phyloP scores from a whole-genome alignment of 1,140 invertebrate genomes.

The Gryllus bimaculatus region DNA sequence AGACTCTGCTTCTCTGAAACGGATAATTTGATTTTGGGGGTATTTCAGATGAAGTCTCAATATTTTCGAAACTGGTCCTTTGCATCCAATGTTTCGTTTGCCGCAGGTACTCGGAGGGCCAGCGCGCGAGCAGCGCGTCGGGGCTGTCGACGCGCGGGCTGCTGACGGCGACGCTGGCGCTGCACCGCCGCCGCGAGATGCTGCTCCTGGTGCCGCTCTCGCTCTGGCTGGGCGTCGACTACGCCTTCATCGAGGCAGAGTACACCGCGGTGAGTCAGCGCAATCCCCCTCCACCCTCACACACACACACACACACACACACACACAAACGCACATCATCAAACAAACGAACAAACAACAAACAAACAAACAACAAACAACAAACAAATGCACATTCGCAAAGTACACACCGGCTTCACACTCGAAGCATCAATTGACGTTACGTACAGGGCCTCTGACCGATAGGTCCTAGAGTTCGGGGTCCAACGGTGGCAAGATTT shows the following conservation, averaged over 20 bases:
- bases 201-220: conserved; percentile 83
- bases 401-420: no score
- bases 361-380: no score
- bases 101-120: conserved; percentile 10
- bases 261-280: conserved; percentile 65
- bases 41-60: no score
- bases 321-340: not conserved
- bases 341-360: not conserved
- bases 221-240: conserved; percentile 87
- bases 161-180: not conserved
- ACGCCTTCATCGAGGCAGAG: conserved; percentile 83
- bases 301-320: not conserved
- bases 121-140: not conserved
- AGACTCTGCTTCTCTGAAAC: no score
- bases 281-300: not conserved
- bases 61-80: not conserved
- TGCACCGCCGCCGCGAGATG: conserved; percentile 43
- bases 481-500: no score
- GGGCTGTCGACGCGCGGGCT: not conserved
- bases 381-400: no score
- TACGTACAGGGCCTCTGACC: no score
- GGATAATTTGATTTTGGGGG: no score
- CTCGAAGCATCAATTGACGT: no score
- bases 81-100: not conserved
- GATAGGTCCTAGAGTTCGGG: no score